Conservation (phyloP, 92 coral and sea anemone species). For the Actinernus sp. region DNA sequence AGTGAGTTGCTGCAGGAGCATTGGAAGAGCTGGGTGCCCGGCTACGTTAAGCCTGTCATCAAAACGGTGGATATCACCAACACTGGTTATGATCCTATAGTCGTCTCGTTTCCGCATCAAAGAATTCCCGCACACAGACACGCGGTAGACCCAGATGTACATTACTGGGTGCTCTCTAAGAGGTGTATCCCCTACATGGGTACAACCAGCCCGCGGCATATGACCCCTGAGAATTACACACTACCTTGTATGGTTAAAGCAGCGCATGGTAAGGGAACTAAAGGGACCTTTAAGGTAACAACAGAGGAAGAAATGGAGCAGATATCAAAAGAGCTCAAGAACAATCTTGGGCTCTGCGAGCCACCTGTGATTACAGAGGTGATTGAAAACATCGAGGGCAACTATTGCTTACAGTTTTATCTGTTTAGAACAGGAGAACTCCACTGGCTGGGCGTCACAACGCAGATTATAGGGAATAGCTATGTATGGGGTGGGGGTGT, state of each 20-base stretch:
- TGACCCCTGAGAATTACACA: constrained; percentile 74
- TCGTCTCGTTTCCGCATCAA: constrained; percentile 75
- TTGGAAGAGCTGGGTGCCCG: constrained; percentile 81
- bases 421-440: constrained; percentile 71
- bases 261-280: constrained; percentile 79
- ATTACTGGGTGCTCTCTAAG: constrained; percentile 78
- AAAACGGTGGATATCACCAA: constrained; percentile 49
- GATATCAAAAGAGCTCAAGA: constrained; percentile 58
- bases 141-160: constrained; percentile 82
- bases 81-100: constrained; percentile 59
- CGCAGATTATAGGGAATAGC: constrained; percentile 22
- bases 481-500: constrained; percentile 37
- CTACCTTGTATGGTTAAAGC: constrained; percentile 91
- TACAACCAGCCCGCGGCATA: constrained; percentile 66
- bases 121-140: constrained; percentile 78
- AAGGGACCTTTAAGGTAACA: constrained; percentile 69
- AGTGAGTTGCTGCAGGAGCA: constrained; percentile 48
- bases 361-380: constrained; percentile 76
- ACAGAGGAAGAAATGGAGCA: constrained; percentile 59
- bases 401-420: constrained; percentile 72
- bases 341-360: constrained; percentile 48
- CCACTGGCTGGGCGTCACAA: constrained; percentile 71
- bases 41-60: constrained; percentile 64
- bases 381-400: constrained; percentile 55
- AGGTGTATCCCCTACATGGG: constrained; percentile 84